Percentiles rank a stretch among this genome's conserved stretches.
Conservation (phyloP, 2,888 invertebrate species). For the Tinea trinotella region DNA sequence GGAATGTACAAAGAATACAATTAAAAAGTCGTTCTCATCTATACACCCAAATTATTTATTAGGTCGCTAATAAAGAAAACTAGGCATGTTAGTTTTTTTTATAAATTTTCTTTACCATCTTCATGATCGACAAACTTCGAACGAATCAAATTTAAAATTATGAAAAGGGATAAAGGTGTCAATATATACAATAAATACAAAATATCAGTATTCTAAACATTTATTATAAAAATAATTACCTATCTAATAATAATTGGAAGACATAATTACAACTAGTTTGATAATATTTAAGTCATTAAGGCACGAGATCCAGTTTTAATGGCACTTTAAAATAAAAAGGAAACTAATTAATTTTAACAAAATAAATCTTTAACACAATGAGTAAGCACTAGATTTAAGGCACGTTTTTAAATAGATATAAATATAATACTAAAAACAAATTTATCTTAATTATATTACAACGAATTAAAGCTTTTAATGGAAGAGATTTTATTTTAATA, state of each 20-base stretch:
- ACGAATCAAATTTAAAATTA: no score
- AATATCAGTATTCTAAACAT: no score
- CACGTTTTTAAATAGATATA: slow-evolving; percentile 21
- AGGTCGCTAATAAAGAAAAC: no score
- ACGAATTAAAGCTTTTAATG: slow-evolving; percentile 69
- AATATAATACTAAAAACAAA: background rate
- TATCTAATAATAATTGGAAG: background rate
- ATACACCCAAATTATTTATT: no score
- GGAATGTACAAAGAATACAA: no score
- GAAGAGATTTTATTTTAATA: slow-evolving; percentile 55
- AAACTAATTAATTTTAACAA: slow-evolving; percentile 17
- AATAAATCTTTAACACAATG: slow-evolving; percentile 19
- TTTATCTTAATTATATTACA: slow-evolving; percentile 37
- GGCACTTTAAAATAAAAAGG: slow-evolving; percentile 5
- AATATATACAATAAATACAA: no score
- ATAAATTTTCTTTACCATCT: no score
- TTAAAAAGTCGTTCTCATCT: no score
- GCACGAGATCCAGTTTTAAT: slow-evolving; percentile 12
- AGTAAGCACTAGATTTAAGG: slow-evolving; percentile 22
- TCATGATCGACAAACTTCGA: no score
- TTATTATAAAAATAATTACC: no score
- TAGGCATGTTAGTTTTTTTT: no score
- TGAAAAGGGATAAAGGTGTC: no score
- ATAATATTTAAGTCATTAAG: background rate
- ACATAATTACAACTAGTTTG: background rate